These are phyloP conservation scores for Anolis sagrei DNA, from an alignment of 2,113 vertebrate species.

Conservation along the genomic window DNA sequence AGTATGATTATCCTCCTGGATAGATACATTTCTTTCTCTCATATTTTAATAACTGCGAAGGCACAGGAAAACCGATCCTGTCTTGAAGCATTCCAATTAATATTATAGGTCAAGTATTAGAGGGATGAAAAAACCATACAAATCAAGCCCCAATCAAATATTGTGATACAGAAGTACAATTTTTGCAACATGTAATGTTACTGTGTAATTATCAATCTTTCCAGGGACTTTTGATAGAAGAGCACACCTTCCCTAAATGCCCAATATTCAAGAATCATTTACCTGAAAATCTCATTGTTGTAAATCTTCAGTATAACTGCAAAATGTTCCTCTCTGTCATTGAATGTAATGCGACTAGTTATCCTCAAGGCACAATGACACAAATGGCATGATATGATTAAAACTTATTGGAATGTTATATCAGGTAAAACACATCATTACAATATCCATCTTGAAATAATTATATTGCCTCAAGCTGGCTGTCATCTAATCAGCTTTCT, in stretches of 20 bases:
- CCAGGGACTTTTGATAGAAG: constrained; percentile 6
- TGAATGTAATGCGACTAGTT: background rate
- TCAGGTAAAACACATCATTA: background rate
- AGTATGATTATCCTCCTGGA: too few species aligned
- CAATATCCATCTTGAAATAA: background rate
- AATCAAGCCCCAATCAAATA: background rate
- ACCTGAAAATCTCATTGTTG: constrained; percentile 18
- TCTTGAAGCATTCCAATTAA: background rate
- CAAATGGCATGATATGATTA: constrained; percentile 11
- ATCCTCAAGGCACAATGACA: constrained; percentile 19
- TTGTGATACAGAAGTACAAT: background rate
- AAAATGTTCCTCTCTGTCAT: constrained; percentile 8
- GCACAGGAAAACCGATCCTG: background rate
- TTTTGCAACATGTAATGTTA: constrained; percentile 12
- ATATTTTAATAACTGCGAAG: background rate
- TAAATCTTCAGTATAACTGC: constrained; percentile 19
- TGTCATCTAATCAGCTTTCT: background rate
- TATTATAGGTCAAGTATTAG: background rate
- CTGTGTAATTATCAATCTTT: constrained; percentile 5
- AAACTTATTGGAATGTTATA: background rate
- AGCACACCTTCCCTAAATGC: background rate
- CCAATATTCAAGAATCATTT: background rate
- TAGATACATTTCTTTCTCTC: too few species aligned
- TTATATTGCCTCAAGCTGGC: constrained; percentile 32
- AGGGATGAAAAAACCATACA: background rate